Conservation (phyloP, 2,888 invertebrate species). For the Furcula furcula region DNA sequence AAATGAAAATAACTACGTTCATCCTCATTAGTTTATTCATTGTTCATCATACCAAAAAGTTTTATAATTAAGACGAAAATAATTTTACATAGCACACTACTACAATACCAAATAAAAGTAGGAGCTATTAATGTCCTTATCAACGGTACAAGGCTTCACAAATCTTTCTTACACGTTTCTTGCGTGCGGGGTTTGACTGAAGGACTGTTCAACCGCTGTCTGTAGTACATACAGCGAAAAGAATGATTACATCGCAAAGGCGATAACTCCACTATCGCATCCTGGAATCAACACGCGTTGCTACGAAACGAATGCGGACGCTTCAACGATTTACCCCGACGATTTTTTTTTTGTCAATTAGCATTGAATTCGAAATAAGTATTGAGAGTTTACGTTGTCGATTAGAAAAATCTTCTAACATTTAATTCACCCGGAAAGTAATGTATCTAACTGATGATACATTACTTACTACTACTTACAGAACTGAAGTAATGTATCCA, state of each 20-base stretch:
- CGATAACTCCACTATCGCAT: conserved; percentile 43
- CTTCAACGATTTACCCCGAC: conserved; percentile 49
- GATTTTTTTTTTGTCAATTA: conserved; percentile 54
- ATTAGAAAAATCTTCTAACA: no score
- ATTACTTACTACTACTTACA: no score
- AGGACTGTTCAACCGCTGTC: conserved; percentile 18
- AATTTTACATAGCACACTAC: no score
- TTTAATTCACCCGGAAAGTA: no score
- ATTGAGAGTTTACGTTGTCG: conserved; percentile 2
- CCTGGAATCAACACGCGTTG: conserved; percentile 44
- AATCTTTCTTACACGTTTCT: conserved; percentile 5
- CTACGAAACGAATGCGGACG: conserved; percentile 41
- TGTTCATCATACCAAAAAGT: no score
- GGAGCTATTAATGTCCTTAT: neutral
- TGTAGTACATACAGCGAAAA: conserved; percentile 28
- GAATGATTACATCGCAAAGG: conserved; percentile 36
- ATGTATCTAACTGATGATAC: no score
- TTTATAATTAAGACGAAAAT: no score
- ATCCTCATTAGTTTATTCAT: no score
- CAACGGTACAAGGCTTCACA: neutral
- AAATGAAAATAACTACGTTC: no score
- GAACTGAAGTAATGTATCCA: no score
- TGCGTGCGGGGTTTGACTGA: conserved; percentile 28
- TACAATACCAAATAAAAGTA: no score
- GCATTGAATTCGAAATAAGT: conserved; percentile 41